Base-by-base conservation (phyloP, 2,888 invertebrate species). In the Criorhina ranunculi region DNA sequence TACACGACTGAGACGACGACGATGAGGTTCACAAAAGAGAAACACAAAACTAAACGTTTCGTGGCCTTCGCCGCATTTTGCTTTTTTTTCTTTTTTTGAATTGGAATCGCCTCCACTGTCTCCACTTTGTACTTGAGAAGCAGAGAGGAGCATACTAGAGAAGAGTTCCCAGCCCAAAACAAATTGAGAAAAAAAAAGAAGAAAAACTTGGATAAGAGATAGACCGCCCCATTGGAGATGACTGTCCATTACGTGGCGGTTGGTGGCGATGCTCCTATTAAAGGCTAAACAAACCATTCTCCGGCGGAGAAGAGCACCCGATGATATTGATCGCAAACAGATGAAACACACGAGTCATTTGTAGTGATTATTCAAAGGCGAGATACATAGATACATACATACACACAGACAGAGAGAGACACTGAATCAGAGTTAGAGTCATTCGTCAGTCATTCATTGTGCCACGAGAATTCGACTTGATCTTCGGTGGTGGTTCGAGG, bases 61-160 rank as follows among this genome's bases (percentile, higher is more conserved):
- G 73, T 85, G 83, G 85, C 80, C 85, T 85, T 79, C 75, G 85
- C 53, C 85, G 85, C 76, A 66, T 79, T 85, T 85, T 59, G 69
- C 69, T 76, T 85, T n/a, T n/a, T n/a, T n/a, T n/a, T n/a, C n/a
- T n/a, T n/a, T n/a, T n/a, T n/a, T 79, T 70, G 69, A 80, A 64
- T 79, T 42, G 24, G 24, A 24, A 24, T 59, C 73, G 85, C 79
- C 76, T 76, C 64, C 70, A 76, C 75, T 59, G 35, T 24, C 24
- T 24, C 4, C n/a, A 19, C 77, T 72, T 31, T 73, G 73, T 78
- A 78, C 83, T 78, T 79, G 79, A 85, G 59, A 44, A 49, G 44
- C 37, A 42, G 31, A 60, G 24, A 24, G 24, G 4, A 24, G 24
- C 24, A 24, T 4, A 24, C 1, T 4, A 24, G 24, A 33, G 40